Base-by-base conservation (phyloP, 2,888 invertebrate species). In the Drosophila borborema region DNA sequence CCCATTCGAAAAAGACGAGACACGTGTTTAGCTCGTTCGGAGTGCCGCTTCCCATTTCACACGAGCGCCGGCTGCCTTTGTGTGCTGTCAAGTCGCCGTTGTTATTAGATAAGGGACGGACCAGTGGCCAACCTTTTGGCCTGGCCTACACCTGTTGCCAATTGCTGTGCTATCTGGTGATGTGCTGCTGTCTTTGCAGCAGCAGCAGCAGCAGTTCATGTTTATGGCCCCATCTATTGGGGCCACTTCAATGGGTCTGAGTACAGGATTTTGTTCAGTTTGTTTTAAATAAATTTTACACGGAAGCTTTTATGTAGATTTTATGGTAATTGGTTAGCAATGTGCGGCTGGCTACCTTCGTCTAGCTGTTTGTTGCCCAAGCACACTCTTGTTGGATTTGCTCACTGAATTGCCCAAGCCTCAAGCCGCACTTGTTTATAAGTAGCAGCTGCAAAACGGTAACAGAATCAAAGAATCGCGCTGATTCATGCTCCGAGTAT, bases 201-300 rank as follows among this genome's bases (percentile, higher is more conserved):
- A 40, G 18, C 45, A 74, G 75, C 45, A 20, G 46, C 48, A 72
- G 77, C 73, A 83, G 83, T 86, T 82, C 81, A 89, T 87, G 84
- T 87, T 87, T 89, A 87, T 89, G 72, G 61, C 66, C 70, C 49
- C 56, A 63, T 40, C 56, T 58, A 45, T 36, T 60, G 49, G 55
- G 59, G 51, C 23, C 70, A 38, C 59, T 73, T 74, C 73, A 79
- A 34, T 18, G 31, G 49, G 49, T 6, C 48, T 74, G 72, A 74
- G 80, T 71, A 62, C 74, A 74, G 74, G 68, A 76, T 74, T 82
- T 74, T 64, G 64, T 51, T 56, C 59, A 72, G 63, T 74, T 74
- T 63, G 59, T 86, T 89, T 82, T 89, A 87, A 87, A 89, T 87
- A 88, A 89, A 86, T 89, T 86, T 75, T 79, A 86, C 79, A 87